A percentile compares a stretch with the other conserved stretches of the same genome.
Conservation (phyloP, 2,888 invertebrate genomes). For the Cyrtodaria siliqua region DNA sequence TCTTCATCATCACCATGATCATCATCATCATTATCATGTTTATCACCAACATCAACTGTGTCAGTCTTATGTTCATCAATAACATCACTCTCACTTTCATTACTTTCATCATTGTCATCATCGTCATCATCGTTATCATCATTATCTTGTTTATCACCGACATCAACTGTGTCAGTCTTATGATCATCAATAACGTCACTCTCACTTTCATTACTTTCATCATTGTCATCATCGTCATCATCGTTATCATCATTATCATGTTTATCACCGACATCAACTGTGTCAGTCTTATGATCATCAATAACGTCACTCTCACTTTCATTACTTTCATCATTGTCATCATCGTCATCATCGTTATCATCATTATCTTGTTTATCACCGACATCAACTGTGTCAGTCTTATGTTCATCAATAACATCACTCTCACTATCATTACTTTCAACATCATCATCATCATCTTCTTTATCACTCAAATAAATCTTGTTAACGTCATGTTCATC, state of each 20-base stretch:
- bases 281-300: too few species aligned
- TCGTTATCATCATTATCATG: background rate
- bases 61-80: background rate
- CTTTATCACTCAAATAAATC: too few species aligned
- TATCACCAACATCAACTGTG: background rate
- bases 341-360: background rate
- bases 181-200: background rate
- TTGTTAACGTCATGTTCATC: background rate
- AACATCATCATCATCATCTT: background rate
- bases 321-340: background rate
- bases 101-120: background rate
- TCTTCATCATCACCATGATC: background rate
- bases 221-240: conserved; percentile 1
- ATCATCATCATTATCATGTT: background rate
- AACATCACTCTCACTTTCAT: background rate
- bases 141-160: background rate
- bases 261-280: too few species aligned
- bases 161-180: background rate
- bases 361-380: background rate
- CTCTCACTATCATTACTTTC: background rate
- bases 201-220: background rate
- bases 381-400: too few species aligned
- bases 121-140: background rate
- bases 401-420: too few species aligned
- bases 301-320: background rate